Evolutionary conservation across 2,113 vertebrate species (phyloP).

Genomic region (Sigmodon hispidus): DNA sequence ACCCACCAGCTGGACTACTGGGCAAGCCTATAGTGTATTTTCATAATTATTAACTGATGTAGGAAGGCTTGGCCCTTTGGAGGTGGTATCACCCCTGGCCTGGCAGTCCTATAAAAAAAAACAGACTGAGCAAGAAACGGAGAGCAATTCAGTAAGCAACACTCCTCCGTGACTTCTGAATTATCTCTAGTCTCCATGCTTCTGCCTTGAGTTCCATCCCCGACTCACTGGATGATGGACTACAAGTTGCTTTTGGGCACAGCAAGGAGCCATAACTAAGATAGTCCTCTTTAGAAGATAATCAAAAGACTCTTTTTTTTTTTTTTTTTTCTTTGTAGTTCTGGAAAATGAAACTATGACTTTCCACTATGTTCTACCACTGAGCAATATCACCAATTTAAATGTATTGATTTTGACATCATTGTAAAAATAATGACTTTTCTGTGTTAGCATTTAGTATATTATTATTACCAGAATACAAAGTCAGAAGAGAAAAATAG

Average conservation of each 20-base stretch:
- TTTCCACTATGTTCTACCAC: neutral
- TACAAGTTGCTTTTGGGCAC: neutral
- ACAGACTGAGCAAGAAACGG: neutral
- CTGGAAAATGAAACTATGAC: neutral
- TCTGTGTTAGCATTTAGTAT: slow-evolving; percentile 13
- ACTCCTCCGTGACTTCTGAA: neutral
- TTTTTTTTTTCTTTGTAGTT: neutral
- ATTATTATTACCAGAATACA: slow-evolving; percentile 4
- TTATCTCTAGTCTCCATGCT: neutral
- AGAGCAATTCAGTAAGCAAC: neutral
- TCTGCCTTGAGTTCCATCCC: neutral
- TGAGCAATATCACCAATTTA: neutral
- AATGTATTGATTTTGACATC: neutral
- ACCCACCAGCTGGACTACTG: neutral
- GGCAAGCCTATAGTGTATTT: neutral
- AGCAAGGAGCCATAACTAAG: neutral
- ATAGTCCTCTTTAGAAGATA: slow-evolving; percentile 19
- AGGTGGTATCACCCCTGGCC: neutral
- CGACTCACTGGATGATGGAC: neutral
- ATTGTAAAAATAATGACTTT: slow-evolving; percentile 42
- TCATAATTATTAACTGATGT: neutral
- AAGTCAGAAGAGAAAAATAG: slow-evolving; percentile 4
- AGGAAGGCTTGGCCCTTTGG: neutral
- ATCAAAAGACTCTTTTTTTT: neutral
- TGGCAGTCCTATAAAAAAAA: neutral